Evolutionary conservation across 1,140 invertebrate genomes (phyloP), one percentile per base, ranked within the genome.

Genomic region (Drosophila truncata): DNA sequence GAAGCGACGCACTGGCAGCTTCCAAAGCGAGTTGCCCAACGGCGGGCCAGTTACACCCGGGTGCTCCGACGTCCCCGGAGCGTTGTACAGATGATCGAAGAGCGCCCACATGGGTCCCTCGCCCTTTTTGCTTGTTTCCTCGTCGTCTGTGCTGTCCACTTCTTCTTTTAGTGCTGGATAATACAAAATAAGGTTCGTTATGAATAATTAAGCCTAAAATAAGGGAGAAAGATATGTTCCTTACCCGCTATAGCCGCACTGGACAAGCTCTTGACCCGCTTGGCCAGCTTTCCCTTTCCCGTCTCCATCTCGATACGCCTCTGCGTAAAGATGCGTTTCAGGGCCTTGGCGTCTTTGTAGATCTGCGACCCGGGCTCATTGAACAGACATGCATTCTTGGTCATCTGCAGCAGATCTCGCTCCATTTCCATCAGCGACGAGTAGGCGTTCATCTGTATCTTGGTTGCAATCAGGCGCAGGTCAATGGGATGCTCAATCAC

Each of bases 291-390:
- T 1, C 84, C 80, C 57, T 93, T 93, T 23, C 93, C 93, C 13
- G 72, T 74, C 47, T 94, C 93, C 23, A 93, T 71, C 14, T 94
- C 94, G 16, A 94, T 92, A 39, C 93, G 94, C 55, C 93, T 93
- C 23, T 94, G 93, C n/a, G 94, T 93, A 47, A 94, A 91, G 13
- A 96, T 95, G 92, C 97, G 98, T 87, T 97, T 97, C 46, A 99
- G 92, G 14, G 96, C 94, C 92, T 98, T 98, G 1, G 98, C 98
- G 94, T 99, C 97, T 93, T 98, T 99, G 91, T 99, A 99, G 79
- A 99, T 99, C 91, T 97, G 96, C 4, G 98, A 99, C 1, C 98
- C 98, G 0, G 99, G 98, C 92, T 99, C 98, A 93, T 99, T 99
- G 91, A 99, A 99, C 7, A 95, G 94, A 91, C 98, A 99, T 0